Evolutionary conservation across 2,113 vertebrate genomes (phyloP), one percentile per base, ranked within the genome.

Genomic region (Burhinus bistriatus): DNA sequence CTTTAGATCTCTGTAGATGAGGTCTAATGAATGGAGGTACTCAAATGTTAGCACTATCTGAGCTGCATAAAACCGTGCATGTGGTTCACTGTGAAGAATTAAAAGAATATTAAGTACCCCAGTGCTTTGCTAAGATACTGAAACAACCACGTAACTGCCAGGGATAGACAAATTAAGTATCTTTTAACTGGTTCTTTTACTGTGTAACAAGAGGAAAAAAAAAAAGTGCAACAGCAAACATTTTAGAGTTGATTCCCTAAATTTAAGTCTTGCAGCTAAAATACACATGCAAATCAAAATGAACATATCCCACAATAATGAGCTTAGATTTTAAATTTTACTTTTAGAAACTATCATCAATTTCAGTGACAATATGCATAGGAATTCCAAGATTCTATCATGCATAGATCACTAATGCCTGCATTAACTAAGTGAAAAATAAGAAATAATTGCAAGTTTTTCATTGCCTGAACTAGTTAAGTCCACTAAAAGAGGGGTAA

Each of bases 1-100:
- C 97, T 99, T 99, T 96, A 99, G 99, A 99, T 99, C 99, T 99
- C 99, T 99, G 98, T 99, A 99, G 99, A 99, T 99, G 98, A 99
- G 99, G 99, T 99, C 99, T 98, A 99, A 97, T 72, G 99, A 99
- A 98, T 99, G 99, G 97, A 99, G 99, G 98, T 99, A 99, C 99
- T 99, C 99, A 96, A 99, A 99, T 71, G 99, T 99, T 97, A 99
- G 99, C 96, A 99, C 99, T 97, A 99, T 99, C 98, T 99, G 99
- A 98, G 99, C 99, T 98, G 99, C 99, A 98, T 99, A 99, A 98
- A 99, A 99, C 94, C 99, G 98, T 96, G 99, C 99, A 94, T 99
- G 99, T 90, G 99, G 98, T 98, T 99, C 99, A 98, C 99, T 99
- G 96, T 40, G 96, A 97, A 96, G 87, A 97, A 97, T 95, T 42